Evolutionary conservation across 2,113 vertebrate genomes (phyloP), one percentile per base, ranked within the genome.

Genomic region (Galbula dea): DNA sequence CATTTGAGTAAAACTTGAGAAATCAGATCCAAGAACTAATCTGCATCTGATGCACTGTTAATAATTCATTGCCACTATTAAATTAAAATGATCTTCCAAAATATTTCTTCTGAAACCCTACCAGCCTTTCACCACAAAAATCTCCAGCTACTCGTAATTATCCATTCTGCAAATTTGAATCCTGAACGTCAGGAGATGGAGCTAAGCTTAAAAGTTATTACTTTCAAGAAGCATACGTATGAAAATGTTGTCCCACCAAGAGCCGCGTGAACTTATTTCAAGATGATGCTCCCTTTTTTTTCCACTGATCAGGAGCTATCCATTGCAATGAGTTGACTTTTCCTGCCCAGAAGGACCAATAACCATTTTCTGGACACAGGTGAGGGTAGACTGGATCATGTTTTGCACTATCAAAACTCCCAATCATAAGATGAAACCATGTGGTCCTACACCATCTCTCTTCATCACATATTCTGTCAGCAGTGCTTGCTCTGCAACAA

Each of bases 31-130:
- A 89, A 66, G 75, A 85, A 67, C n/a, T 74, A 89, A 83, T 83
- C 59, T 88, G n/a, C 43, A 86, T 62, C 86, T 67, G 67, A 83
- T n/a, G 39, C 59, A 41, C 29, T 77, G 55, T 72, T 79, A 20
- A 58, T 73, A 89, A 90, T 77, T 88, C 88, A 94, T 93, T 67
- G 30, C 45, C 55, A 36, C 52, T 67, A 66, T 73, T 79, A 91
- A 83, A 89, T 34, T 29, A 69, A 94, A 90, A 87, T 20, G 39
- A 67, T n/a, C 55, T 90, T 94, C 82, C 24, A 83, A 80, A 91
- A 51, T 34, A 19, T 77, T 92, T 85, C 51, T 89, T 89, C 72
- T 83, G 78, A 87, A 95, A 52, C 30, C 37, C 77, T 83, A 88
- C 36, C n/a, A 73, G 4, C 63, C 73, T 77, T 74, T 77, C 78